Evolutionary conservation across 1,140 invertebrate species (phyloP), one percentile per base, ranked within the genome.

Genomic region (Nymphalis io): DNA sequence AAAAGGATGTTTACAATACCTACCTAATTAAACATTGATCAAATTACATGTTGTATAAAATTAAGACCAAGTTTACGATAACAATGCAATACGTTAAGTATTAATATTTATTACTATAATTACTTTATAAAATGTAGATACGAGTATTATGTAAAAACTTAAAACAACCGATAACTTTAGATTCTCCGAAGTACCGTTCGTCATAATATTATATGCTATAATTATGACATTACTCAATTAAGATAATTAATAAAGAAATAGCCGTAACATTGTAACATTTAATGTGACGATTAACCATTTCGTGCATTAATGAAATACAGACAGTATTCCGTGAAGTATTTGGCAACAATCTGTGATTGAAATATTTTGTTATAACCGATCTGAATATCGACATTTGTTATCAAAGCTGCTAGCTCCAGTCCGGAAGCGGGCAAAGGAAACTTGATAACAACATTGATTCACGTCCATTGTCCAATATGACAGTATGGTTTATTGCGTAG

Each of bases 371-470:
- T 42, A 44, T 18, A 60, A 60, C 11, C 59, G 23, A 60, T 42
- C 8, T 27, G 20, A 57, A 20, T n/a, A 57, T 57, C 27, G 59
- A 15, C 20, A 55, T 58, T 72, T 58, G 74, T 81, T 88, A 88
- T 89, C 87, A 72, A 61, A 70, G 63, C 57, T 63, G 72, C 79
- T 67, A 71, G 72, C 61, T 70, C 77, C 68, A 71, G 73, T 71
- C 78, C 87, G 88, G 88, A 90, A 89, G 78, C 75, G 75, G 58
- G 44, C 70, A 81, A 73, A 86, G 88, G 88, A 90, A 87, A 79
- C 71, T 51, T 79, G 87, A 89, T 90, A 88, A 87, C 78, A 79
- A 68, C 74, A 68, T 76, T 84, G 80, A 83, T 77, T 82, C 73
- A 81, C 74, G 59, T 77, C 78, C 79, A 75, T 83, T 86, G 79